phyloP scores from a whole-genome alignment of 1,140 invertebrate genomes.

The Hycleus cichorii region DNA sequence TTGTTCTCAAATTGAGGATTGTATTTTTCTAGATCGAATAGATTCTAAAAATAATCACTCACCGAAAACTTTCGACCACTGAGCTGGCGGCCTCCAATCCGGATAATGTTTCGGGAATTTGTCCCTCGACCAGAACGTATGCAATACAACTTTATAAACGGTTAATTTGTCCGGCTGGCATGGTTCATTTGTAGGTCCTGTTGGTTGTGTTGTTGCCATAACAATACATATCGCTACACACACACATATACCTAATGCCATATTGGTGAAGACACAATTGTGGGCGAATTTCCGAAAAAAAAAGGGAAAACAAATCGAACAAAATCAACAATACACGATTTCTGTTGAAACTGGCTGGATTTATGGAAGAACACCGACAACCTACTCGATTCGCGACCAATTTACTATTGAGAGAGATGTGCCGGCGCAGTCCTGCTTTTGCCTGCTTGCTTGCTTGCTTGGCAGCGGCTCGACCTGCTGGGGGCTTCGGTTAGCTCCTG shows the following conservation, averaged over 20 bases:
- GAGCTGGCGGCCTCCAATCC: slow-evolving; percentile 81
- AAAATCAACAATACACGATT: too few relatives aligned
- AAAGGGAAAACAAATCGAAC: too few relatives aligned
- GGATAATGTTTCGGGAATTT: slow-evolving; percentile 88
- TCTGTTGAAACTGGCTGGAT: too few relatives aligned
- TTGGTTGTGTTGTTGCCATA: slow-evolving; percentile 9
- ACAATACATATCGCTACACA: slow-evolving; percentile 23
- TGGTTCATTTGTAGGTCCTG: slow-evolving; percentile 21
- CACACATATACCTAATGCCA: slow-evolving; percentile 19
- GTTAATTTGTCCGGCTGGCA: slow-evolving; percentile 61
- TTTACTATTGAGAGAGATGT: too few relatives aligned
- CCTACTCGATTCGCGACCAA: too few relatives aligned
- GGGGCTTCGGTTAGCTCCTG: too few relatives aligned
- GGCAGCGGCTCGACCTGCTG: too few relatives aligned
- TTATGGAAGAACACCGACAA: too few relatives aligned
- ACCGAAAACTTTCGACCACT: slow-evolving; percentile 88
- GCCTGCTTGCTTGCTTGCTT: too few relatives aligned
- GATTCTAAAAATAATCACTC: slow-evolving; percentile 38
- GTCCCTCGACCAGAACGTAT: slow-evolving; percentile 84
- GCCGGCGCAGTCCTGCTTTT: too few relatives aligned
- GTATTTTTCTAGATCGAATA: too few relatives aligned
- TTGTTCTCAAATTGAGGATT: too few relatives aligned
- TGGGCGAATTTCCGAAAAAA: neutral
- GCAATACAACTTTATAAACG: slow-evolving; percentile 75
- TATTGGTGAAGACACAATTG: neutral